phyloP scores from a whole-genome alignment of 2,888 invertebrate species.

The Melinaea menophilus region DNA sequence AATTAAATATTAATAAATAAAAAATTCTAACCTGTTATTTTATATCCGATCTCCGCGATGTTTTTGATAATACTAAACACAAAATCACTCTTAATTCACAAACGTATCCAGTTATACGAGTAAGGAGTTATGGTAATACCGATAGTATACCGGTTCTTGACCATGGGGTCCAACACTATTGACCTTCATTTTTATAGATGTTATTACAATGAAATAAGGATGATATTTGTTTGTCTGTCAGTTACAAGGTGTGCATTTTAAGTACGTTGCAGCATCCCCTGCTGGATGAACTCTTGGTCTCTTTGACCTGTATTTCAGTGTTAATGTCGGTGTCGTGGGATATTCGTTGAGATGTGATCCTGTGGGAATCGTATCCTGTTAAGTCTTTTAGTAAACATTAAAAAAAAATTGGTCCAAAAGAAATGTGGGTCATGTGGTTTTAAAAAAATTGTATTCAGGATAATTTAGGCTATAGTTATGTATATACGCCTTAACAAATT shows the following conservation, averaged over 20 bases:
- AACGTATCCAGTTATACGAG: slow-evolving; percentile 66
- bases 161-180: slow-evolving; percentile 55
- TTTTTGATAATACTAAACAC: slow-evolving; percentile 51
- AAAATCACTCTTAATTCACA: slow-evolving; percentile 49
- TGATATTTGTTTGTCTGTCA: slow-evolving; percentile 32
- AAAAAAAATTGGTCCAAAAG: too few species aligned
- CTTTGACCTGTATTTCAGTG: slow-evolving; percentile 64
- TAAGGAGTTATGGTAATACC: slow-evolving; percentile 76
- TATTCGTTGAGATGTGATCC: slow-evolving; percentile 49
- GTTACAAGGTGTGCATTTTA: slow-evolving; percentile 59
- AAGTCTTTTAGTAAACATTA: too few species aligned
- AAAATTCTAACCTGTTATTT: too few species aligned
- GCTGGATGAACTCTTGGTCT: slow-evolving; percentile 60
- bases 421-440: too few species aligned
- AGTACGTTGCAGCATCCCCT: slow-evolving; percentile 71
- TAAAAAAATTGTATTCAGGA: too few species aligned
- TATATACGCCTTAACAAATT: too few species aligned
- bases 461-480: too few species aligned
- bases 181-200: slow-evolving; percentile 10
- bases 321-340: slow-evolving; percentile 65
- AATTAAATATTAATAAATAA: too few species aligned
- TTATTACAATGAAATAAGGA: slow-evolving; percentile 35
- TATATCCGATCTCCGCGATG: slow-evolving; percentile 36
- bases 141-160: slow-evolving; percentile 60
- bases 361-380: slow-evolving; percentile 53